Base-by-base conservation (phyloP, 2,113 vertebrate genomes). In the Electrona antarctica region DNA sequence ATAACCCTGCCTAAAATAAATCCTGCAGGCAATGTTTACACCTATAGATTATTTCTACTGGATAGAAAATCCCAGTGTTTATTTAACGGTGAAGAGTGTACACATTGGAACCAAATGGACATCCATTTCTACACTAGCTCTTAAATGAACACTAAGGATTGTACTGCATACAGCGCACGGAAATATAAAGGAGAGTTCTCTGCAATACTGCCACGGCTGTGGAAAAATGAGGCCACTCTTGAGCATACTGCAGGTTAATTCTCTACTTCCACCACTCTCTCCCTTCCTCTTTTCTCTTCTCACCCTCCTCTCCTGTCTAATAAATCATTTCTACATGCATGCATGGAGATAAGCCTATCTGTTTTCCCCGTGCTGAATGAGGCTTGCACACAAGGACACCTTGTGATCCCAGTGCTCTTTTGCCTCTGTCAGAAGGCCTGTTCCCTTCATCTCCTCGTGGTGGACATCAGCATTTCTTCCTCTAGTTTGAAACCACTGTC, bases 311-410 rank as follows among this genome's bases (percentile, higher is more conserved):
- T 66, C 57, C 68, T 46, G 29, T 60, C 50, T 71, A 77, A 88
- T 91, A 88, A 90, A 85, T 90, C 90, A 89, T 69, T 9, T 70
- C 78, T 73, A 56, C 58, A 77, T 78, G 59, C 58, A 77, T 78
- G 77, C 76, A 82, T 83, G 74, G 84, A 88, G 82, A 87, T 81
- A 65, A 86, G 73, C 83, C 81, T 80, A 79, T 85, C 81, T 75
- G 56, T 82, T 84, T 74, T 76, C 64, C 59, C 52, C 49, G 14
- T 59, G 62, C 65, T 15, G 71, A 71, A 85, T 73, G 83, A 80
- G 12, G 85, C 84, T 85, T 91, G 61, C 66, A 82, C 76, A 83
- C 67, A 88, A 90, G 89, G 88, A 88, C 84, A 79, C 67, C 61
- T 78, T 69, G 73, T 71, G 69, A 61, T 50, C 15, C 72, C 65